Evolutionary conservation across 2,888 invertebrate species (phyloP).

Genomic region (Apantesis nais): DNA sequence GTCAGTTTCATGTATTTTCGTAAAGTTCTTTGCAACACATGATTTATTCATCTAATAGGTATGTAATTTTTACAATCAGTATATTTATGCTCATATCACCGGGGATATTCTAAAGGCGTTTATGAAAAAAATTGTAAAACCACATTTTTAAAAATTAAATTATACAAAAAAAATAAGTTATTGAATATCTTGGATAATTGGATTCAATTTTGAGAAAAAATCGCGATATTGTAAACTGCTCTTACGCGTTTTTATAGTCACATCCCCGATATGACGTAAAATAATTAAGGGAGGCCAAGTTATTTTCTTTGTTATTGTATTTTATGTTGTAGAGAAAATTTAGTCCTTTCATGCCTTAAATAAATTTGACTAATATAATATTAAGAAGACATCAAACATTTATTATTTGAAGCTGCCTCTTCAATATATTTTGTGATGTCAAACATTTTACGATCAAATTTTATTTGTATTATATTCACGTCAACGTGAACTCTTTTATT

Average conservation of each 20-base stretch:
- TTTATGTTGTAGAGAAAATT: not conserved
- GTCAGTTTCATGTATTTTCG: no score
- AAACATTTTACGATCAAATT: slow-evolving; percentile 49
- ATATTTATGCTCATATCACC: no score
- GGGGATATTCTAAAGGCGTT: no score
- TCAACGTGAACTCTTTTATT: slow-evolving; percentile 48
- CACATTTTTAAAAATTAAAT: no score
- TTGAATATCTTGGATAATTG: no score
- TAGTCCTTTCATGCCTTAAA: not conserved
- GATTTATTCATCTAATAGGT: no score
- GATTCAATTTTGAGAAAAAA: no score
- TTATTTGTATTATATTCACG: slow-evolving; percentile 43
- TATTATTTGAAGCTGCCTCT: slow-evolving; percentile 36
- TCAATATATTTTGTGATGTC: slow-evolving; percentile 42
- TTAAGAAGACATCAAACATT: slow-evolving; percentile 35
- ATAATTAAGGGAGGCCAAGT: not conserved
- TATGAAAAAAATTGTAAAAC: no score
- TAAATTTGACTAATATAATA: slow-evolving; percentile 19
- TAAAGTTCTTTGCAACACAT: no score
- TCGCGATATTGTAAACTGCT: no score
- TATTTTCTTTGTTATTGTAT: not conserved
- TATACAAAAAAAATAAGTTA: not conserved
- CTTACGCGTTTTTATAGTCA: not conserved
- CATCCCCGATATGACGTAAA: not conserved
- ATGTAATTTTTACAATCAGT: no score